A percentile compares a stretch with the other conserved stretches of the same genome.
Conservation (phyloP, 2,113 vertebrate genomes). For the Sceloporus undulatus region DNA sequence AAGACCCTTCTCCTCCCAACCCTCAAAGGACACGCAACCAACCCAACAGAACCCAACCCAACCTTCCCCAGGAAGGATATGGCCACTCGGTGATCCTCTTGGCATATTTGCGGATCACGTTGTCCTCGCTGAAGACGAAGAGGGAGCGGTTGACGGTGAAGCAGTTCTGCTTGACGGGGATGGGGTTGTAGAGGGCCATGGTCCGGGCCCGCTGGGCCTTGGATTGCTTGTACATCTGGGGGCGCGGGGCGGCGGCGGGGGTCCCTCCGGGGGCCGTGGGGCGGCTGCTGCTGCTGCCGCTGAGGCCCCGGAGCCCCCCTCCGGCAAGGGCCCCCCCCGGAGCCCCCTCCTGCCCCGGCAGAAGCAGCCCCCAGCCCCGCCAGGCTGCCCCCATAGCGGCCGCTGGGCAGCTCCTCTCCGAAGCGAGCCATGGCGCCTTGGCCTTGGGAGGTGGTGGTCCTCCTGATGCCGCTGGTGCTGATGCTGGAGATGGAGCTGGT, state of each 20-base stretch:
- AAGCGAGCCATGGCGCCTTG: slow-evolving; percentile 89
- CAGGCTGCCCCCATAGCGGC: slow-evolving; percentile 83
- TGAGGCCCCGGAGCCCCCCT: slow-evolving; percentile 73
- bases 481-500: no score
- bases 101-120: slow-evolving; percentile 96
- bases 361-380: slow-evolving; percentile 61
- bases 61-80: slow-evolving; percentile 87
- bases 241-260: slow-evolving; percentile 79
- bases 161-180: slow-evolving; percentile 97
- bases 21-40: no score
- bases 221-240: slow-evolving; percentile 89
- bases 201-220: slow-evolving; percentile 96
- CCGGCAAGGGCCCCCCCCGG: slow-evolving; percentile 76
- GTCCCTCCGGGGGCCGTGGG: slow-evolving; percentile 72
- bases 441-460: background rate
- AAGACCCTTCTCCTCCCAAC: background rate
- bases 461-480: background rate
- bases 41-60: no score
- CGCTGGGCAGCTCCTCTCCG: slow-evolving; percentile 90
- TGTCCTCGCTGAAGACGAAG: slow-evolving; percentile 98
- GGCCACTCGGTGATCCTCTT: slow-evolving; percentile 99
- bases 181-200: slow-evolving; percentile 99
- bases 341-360: slow-evolving; percentile 79
- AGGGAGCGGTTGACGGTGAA: slow-evolving; percentile 97
- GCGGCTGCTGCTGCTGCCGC: slow-evolving; percentile 35